Conservation (phyloP, 2,113 vertebrate species). For the Emydocephalus ijimae region DNA sequence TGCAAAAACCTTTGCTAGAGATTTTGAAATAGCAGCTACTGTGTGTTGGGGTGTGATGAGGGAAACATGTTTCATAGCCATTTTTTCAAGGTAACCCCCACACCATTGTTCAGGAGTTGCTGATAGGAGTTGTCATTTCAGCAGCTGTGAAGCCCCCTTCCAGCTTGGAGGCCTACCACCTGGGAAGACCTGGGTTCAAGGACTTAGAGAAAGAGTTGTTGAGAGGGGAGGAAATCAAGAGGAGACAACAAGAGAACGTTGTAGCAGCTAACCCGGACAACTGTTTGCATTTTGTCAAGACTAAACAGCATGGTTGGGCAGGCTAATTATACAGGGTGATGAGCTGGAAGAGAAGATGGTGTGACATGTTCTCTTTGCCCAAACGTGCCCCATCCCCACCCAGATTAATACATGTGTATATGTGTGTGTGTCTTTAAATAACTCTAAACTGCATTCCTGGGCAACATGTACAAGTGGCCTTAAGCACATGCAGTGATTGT, state of each 20-base stretch:
- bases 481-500: background rate
- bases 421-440: conserved; percentile 13
- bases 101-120: conserved; percentile 63
- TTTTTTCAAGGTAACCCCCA: conserved; percentile 45
- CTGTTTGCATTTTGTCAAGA: conserved; percentile 7
- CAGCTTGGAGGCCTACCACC: conserved; percentile 55
- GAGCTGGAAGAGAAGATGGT: conserved; percentile 36
- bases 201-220: background rate
- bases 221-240: background rate
- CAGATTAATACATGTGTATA: conserved; percentile 32
- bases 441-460: conserved; percentile 25
- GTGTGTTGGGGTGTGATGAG: background rate
- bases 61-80: conserved; percentile 7
- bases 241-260: background rate
- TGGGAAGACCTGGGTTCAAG: conserved; percentile 43
- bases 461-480: background rate
- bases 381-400: conserved; percentile 55
- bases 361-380: conserved; percentile 32
- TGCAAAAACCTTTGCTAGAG: background rate
- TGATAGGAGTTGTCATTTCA: conserved; percentile 66
- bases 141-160: conserved; percentile 42
- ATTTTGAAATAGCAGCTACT: background rate
- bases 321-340: conserved; percentile 47
- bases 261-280: background rate
- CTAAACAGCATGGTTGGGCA: fast-evolving